phyloP scores from a whole-genome alignment of 2,797 vertebrate genomes.

The Threskiornis aethiopicus region DNA sequence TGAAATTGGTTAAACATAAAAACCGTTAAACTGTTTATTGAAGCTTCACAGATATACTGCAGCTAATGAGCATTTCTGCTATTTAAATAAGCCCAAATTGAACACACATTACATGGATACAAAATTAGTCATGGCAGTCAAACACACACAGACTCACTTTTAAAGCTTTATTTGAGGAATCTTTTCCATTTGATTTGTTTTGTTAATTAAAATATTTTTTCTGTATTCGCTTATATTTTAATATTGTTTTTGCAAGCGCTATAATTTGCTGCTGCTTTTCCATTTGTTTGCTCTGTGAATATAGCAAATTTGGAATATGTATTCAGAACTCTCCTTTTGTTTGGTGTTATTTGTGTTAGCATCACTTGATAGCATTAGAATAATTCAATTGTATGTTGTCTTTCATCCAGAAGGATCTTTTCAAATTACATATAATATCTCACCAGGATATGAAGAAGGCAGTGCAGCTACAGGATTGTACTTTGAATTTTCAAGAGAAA shows the following conservation, averaged over 20 bases:
- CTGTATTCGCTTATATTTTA: slow-evolving; percentile 78
- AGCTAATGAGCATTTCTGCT: slow-evolving; percentile 84
- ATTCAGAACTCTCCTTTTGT: slow-evolving; percentile 58
- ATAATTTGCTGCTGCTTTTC: slow-evolving; percentile 69
- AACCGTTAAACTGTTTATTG: slow-evolving; percentile 86
- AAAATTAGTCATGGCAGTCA: slow-evolving; percentile 85
- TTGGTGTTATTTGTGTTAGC: slow-evolving; percentile 52
- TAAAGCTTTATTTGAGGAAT: slow-evolving; percentile 82
- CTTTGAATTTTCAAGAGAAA: not conserved
- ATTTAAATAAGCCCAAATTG: slow-evolving; percentile 87
- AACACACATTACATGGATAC: slow-evolving; percentile 83
- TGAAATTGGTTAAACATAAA: slow-evolving; percentile 85
- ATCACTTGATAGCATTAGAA: slow-evolving; percentile 45
- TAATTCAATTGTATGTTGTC: slow-evolving; percentile 28
- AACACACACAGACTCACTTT: slow-evolving; percentile 81
- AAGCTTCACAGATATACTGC: slow-evolving; percentile 84
- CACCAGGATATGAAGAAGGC: not conserved
- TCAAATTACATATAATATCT: not conserved
- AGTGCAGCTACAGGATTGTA: not conserved
- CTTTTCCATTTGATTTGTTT: slow-evolving; percentile 85
- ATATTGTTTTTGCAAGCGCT: slow-evolving; percentile 68
- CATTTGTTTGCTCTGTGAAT: slow-evolving; percentile 63
- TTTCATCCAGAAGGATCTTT: slow-evolving; percentile 45
- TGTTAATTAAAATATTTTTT: slow-evolving; percentile 83
- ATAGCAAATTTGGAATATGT: slow-evolving; percentile 44